These are phyloP conservation scores for Drosophila orosa DNA, from an alignment of 1,140 invertebrate species.

Conservation along the genomic window DNA sequence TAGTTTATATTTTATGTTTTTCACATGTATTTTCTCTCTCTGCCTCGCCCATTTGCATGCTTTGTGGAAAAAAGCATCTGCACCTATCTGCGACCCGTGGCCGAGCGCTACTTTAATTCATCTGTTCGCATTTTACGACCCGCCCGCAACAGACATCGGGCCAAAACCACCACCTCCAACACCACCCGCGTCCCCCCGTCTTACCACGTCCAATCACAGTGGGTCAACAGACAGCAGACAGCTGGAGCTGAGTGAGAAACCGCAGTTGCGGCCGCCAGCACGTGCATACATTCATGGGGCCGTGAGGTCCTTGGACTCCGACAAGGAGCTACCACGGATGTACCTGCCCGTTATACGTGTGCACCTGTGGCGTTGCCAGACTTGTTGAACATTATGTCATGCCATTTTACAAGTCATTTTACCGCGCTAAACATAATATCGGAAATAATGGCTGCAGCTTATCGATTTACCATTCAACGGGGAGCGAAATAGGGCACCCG, in stretches of 20 bases:
- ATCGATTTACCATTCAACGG: constrained; percentile 49
- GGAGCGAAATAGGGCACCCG: constrained; percentile 13
- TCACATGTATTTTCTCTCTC: background rate
- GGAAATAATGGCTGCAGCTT: constrained; percentile 19
- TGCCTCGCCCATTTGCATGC: constrained; percentile 63
- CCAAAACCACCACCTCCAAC: constrained; percentile 5
- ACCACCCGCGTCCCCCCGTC: constrained; percentile 2
- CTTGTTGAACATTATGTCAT: constrained; percentile 39
- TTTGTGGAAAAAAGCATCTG: constrained; percentile 60
- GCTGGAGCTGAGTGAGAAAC: constrained; percentile 38
- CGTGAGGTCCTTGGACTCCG: constrained; percentile 58
- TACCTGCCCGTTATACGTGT: constrained; percentile 4
- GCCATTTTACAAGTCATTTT: constrained; percentile 48
- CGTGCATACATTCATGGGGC: constrained; percentile 45
- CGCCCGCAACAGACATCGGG: constrained; percentile 14
- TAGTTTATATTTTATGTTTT: background rate
- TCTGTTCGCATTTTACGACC: constrained; percentile 65
- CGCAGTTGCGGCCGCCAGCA: constrained; percentile 47
- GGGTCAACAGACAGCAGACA: constrained; percentile 62
- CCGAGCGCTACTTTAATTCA: constrained; percentile 60
- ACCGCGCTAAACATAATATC: constrained; percentile 27
- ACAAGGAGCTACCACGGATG: constrained; percentile 10
- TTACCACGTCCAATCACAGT: constrained; percentile 46
- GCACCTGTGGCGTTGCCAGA: constrained; percentile 49
- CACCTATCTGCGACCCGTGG: constrained; percentile 46